These are phyloP conservation scores for Eolophus roseicapilla DNA, from an alignment of 2,113 vertebrate genomes.

Conservation along the genomic window DNA sequence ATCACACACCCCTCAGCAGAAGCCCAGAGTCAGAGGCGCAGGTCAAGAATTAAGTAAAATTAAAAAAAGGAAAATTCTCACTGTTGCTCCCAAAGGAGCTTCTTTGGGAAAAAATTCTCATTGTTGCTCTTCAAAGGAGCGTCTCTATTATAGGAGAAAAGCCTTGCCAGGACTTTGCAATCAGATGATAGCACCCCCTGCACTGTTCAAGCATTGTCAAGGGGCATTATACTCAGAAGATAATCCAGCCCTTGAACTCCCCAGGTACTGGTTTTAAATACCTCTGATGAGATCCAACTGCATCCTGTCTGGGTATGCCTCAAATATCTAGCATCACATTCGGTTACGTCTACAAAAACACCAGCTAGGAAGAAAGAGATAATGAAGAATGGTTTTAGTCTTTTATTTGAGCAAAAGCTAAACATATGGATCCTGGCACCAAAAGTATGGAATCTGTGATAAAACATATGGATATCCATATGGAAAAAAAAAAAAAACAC, in stretches of 20 bases:
- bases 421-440: conserved; percentile 75
- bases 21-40: neutral
- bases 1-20: neutral
- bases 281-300: neutral
- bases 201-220: conserved; percentile 22
- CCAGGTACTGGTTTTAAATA: conserved; percentile 26
- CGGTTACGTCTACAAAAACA: conserved; percentile 52
- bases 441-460: conserved; percentile 77
- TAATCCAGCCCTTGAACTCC: conserved; percentile 39
- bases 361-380: conserved; percentile 70
- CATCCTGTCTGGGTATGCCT: neutral
- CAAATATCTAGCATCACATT: conserved; percentile 23
- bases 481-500: neutral
- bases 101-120: neutral
- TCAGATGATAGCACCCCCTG: conserved; percentile 44
- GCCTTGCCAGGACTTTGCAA: conserved; percentile 2
- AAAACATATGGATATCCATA: conserved; percentile 81
- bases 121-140: neutral
- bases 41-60: neutral
- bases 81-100: neutral
- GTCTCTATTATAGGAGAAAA: neutral
- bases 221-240: conserved; percentile 38
- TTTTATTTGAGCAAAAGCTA: conserved; percentile 76
- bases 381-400: conserved; percentile 73
- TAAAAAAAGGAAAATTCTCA: neutral